Evolutionary conservation across 2,888 invertebrate genomes (phyloP).

Genomic region (Agrochola lota): DNA sequence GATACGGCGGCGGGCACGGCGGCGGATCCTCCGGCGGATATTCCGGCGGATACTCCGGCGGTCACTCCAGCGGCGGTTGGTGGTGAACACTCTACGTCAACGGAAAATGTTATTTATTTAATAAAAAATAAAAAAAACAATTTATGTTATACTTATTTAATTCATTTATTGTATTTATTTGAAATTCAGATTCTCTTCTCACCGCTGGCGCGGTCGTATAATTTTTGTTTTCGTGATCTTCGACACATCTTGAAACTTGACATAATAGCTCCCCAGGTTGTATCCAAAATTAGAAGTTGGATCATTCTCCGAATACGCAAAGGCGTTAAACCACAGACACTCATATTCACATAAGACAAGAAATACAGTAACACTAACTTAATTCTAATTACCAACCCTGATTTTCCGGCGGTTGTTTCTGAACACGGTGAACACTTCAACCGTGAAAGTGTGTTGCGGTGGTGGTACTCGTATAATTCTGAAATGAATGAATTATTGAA

Average conservation of each 20-base stretch:
- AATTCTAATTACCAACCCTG: background rate
- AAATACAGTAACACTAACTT: background rate
- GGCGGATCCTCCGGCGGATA: slow-evolving; percentile 44
- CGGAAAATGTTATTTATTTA: slow-evolving; percentile 31
- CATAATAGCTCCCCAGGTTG: background rate
- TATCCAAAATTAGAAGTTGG: background rate
- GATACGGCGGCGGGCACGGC: slow-evolving; percentile 29
- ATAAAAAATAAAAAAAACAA: background rate
- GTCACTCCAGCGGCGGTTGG: slow-evolving; percentile 59
- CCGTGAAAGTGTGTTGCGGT: no score
- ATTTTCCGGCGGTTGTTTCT: background rate
- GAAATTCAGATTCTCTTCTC: background rate
- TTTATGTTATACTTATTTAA: no score
- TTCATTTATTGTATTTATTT: no score
- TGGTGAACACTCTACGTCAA: slow-evolving; percentile 51
- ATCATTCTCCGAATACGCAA: background rate
- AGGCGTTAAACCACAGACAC: background rate
- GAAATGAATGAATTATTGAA: background rate
- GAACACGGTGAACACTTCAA: background rate
- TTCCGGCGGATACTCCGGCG: slow-evolving; percentile 24
- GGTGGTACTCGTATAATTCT: background rate
- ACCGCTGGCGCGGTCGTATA: no score
- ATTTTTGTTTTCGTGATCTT: background rate
- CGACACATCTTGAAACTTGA: background rate
- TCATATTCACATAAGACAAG: background rate